Conservation (phyloP, 2,797 vertebrate species). For the Emydoidea blandingii region DNA sequence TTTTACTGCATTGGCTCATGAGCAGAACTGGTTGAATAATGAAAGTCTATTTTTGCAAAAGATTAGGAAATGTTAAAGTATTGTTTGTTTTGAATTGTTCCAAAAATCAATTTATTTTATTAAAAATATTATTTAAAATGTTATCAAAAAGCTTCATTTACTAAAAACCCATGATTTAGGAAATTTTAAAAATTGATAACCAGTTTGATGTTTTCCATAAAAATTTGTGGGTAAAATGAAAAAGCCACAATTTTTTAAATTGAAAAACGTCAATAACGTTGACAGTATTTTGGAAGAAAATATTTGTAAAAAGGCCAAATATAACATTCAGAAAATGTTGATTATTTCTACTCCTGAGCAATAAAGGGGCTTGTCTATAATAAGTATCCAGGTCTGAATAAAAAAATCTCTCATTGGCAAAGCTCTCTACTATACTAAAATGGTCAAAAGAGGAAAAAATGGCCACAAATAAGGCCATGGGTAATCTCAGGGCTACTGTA, state of each 20-base stretch:
- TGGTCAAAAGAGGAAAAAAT: background rate
- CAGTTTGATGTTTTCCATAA: too few relatives aligned
- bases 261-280: background rate
- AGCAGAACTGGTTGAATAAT: background rate
- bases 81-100: background rate
- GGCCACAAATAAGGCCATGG: background rate
- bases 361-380: background rate
- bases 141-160: background rate
- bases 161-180: background rate
- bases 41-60: background rate
- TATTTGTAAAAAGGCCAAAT: background rate
- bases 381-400: rapidly evolving
- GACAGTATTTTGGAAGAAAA: background rate
- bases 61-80: background rate
- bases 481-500: background rate
- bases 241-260: background rate
- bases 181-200: too few relatives aligned
- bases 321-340: background rate
- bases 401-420: background rate
- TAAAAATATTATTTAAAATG: background rate
- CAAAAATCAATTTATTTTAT: background rate
- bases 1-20: background rate
- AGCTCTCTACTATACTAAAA: background rate
- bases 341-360: background rate
- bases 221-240: background rate